These are phyloP conservation scores for Bombyx huttoni DNA, from an alignment of 2,888 invertebrate species.

Conservation along the genomic window DNA sequence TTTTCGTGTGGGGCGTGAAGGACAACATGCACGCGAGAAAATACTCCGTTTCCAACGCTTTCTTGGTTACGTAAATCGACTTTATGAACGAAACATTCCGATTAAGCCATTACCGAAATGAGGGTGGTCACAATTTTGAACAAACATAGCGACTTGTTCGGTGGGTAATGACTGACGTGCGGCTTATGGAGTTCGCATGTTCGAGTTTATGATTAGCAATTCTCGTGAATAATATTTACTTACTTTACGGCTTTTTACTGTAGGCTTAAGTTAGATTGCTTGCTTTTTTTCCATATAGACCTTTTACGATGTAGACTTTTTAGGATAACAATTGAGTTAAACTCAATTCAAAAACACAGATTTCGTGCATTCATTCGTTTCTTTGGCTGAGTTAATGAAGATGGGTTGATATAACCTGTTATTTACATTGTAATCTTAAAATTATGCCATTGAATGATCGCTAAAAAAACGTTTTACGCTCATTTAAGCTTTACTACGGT, in stretches of 20 bases:
- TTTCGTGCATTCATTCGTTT: too few relatives aligned
- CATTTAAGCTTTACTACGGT: too few relatives aligned
- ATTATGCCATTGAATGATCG: too few relatives aligned
- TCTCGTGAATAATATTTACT: not conserved
- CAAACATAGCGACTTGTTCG: constrained; percentile 30
- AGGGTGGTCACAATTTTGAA: constrained; percentile 32
- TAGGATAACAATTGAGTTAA: too few relatives aligned
- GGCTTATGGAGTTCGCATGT: constrained; percentile 1
- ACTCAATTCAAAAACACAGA: too few relatives aligned
- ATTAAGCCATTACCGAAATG: constrained; percentile 60
- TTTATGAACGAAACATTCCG: constrained; percentile 54
- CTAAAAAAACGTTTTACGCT: too few relatives aligned
- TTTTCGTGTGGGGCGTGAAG: constrained; percentile 27
- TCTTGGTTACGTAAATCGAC: constrained; percentile 36
- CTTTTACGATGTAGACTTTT: too few relatives aligned
- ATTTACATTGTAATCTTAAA: too few relatives aligned
- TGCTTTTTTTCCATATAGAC: too few relatives aligned
- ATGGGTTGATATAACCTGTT: too few relatives aligned
- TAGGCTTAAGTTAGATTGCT: not conserved
- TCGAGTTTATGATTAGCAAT: not conserved
- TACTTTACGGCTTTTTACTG: too few relatives aligned
- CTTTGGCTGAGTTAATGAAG: too few relatives aligned
- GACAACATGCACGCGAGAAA: constrained; percentile 43
- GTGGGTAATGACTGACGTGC: constrained; percentile 15
- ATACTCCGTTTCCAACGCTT: constrained; percentile 40